Base-by-base conservation (phyloP, 2,113 vertebrate species). In the Anhinga rufa region DNA sequence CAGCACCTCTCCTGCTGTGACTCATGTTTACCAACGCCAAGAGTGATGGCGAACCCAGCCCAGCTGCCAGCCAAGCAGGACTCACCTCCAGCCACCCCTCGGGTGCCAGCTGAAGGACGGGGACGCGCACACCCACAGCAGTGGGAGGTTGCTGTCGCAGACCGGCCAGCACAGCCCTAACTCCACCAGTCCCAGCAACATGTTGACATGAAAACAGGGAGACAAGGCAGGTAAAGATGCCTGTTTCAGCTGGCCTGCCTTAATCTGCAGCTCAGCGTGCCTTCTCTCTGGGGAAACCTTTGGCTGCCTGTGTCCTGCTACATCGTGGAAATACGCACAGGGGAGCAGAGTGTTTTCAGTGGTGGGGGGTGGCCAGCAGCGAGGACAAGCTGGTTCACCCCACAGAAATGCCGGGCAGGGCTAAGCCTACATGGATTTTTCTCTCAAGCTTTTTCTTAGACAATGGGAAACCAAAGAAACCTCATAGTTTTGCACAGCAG, bases 131-230 rank as follows among this genome's bases (percentile, higher is more conserved):
- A 13, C 68, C 12, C 0, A 14, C 57, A 31, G 60, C 10, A 49
- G 79, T 18, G 2, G 74, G 83, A 92, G 46, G 48, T 1, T 12
- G 26, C 64, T 84, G 48, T 25, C n/a, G 9, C 1, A 0, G 61
- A 57, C 90, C 9, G 9, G 91, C 65, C 13, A 3, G 76, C 79
- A 77, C 92, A 88, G 91, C 31, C 52, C 16, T 1, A 29, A 2
- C 68, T 58, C 77, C 1, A 9, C 60, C 71, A 72, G 62, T 20
- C 4, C 77, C 2, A 0, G n/a, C 2, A 3, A 42, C 0, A 0
- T 77, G 82, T 96, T 93, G 92, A 96, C 79, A 86, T 19, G 52
- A 66, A 93, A 97, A 79, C 92, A 96, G n/a, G 32, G n/a, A 86
- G 19, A 12, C 31, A 11, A 57, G 77, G 28, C 1, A 3, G 8